Evolutionary conservation across 1,140 invertebrate species (phyloP), one percentile per base, ranked within the genome.

Genomic region (Pectinophora gossypiella): DNA sequence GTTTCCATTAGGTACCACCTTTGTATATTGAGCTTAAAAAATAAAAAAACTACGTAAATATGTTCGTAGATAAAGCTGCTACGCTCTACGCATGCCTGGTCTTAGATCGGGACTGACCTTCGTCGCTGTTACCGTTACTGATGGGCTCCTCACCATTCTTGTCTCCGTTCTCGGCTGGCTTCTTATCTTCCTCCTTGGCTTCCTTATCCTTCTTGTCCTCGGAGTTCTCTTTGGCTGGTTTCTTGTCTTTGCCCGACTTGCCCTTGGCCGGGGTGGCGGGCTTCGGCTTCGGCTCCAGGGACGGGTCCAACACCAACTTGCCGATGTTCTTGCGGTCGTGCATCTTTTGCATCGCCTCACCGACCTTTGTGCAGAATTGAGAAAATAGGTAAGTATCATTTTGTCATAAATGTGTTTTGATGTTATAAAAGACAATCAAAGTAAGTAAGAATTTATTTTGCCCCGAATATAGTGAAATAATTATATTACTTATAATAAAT

Each of bases 241-340:
- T 93, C 87, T 94, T 92, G 57, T 93, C 91, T 65, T 91, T 90
- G 54, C 92, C 92, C 35, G 89, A 83, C 63, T 93, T 94, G 47
- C 90, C 90, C 72, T 94, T 94, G 36, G 92, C 92, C 2, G 93
- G 93, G 3, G 93, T 94, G 0, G 92, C 91, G 42, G 93, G 93
- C 80, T 94, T 94, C 16, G 93, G 93, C 72, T 94, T 94, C 0
- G 93, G 93, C 68, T 94, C 94, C 68, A 94, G 67, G 21, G 90
- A 91, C 16, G 95, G 94, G 78, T 96, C 95, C 46, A 97, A 79
- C 18, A 97, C 90, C 12, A 97, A 91, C 87, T 97, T 97, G 10
- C 96, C 96, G 72, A 97, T 92, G 81, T 97, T 97, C 81, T 96
- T 96, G 65, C 95, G 91, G 67, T 97, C 95, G 78, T 97, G 95